phyloP scores from a whole-genome alignment of 2,113 vertebrate species.

The Misgurnus mizolepis region DNA sequence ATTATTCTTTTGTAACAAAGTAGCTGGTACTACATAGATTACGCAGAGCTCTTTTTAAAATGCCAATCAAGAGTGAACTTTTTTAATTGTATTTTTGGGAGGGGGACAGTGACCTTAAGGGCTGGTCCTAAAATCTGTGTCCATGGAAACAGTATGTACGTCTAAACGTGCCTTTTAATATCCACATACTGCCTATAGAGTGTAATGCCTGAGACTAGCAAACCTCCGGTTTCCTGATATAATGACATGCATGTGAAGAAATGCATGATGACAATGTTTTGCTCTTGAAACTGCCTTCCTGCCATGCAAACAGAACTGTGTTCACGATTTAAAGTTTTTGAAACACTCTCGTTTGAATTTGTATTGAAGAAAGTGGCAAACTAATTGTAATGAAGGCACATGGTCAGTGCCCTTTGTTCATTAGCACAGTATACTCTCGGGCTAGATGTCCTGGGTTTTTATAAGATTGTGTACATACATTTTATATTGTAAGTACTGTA shows the following conservation, averaged over 20 bases:
- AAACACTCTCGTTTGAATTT: conserved; percentile 32
- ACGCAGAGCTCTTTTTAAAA: conserved; percentile 53
- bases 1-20: conserved; percentile 71
- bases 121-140: conserved; percentile 71
- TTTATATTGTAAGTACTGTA: conserved; percentile 86
- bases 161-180: conserved; percentile 73
- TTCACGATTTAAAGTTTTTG: conserved; percentile 17
- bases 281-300: conserved; percentile 84
- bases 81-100: conserved; percentile 54
- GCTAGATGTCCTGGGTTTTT: conserved; percentile 90
- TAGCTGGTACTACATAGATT: conserved; percentile 93
- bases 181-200: conserved; percentile 67
- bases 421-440: conserved; percentile 76
- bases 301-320: conserved; percentile 68
- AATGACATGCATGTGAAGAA: conserved; percentile 62
- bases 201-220: conserved; percentile 51
- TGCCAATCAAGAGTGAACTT: conserved; percentile 66
- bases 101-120: conserved; percentile 70
- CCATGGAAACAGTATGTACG: conserved; percentile 71
- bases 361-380: conserved; percentile 53
- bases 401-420: conserved; percentile 79
- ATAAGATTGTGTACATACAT: conserved; percentile 87
- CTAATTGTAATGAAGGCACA: conserved; percentile 77
- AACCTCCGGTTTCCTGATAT: conserved; percentile 16
- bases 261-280: conserved; percentile 84